Evolutionary conservation across 2,888 invertebrate genomes (phyloP).

Genomic region (Agonopterix heracliana): DNA sequence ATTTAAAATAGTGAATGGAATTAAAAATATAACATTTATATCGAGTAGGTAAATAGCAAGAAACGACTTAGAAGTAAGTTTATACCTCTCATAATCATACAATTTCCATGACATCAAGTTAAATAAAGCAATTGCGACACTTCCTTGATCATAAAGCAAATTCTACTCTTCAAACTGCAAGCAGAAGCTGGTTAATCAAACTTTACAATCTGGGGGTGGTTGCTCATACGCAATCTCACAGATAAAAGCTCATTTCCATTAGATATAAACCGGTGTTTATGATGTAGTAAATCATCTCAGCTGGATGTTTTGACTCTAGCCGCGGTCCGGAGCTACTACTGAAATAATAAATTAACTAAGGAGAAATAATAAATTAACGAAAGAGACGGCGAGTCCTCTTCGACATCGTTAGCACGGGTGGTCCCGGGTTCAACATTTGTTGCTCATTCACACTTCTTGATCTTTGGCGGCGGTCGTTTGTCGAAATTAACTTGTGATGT

Average conservation of each 20-base stretch:
- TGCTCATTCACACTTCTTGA: slow-evolving; percentile 39
- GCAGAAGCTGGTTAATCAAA: not conserved
- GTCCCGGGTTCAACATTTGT: slow-evolving; percentile 41
- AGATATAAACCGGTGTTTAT: slow-evolving; percentile 70
- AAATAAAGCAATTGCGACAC: too few species aligned
- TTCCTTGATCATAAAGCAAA: too few species aligned
- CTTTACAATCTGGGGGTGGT: slow-evolving; percentile 17
- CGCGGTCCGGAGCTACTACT: slow-evolving; percentile 47
- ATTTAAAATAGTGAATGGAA: too few species aligned
- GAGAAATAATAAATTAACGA: slow-evolving; percentile 69
- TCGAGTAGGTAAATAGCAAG: too few species aligned
- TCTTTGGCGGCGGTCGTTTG: slow-evolving; percentile 10
- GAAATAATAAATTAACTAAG: slow-evolving; percentile 70
- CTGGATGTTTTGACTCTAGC: slow-evolving; percentile 69
- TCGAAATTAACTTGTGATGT: not conserved
- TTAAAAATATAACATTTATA: too few species aligned
- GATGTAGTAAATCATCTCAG: slow-evolving; percentile 65
- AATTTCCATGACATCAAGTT: too few species aligned
- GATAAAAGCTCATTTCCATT: slow-evolving; percentile 70
- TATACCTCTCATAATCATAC: too few species aligned
- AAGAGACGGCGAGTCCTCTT: slow-evolving; percentile 59
- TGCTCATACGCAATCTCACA: slow-evolving; percentile 53
- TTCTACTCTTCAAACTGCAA: too few species aligned
- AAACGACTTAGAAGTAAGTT: too few species aligned
- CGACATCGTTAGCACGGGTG: slow-evolving; percentile 58